Conservation (phyloP, 2,888 invertebrate species). For the Ischnus inquisitorius region DNA sequence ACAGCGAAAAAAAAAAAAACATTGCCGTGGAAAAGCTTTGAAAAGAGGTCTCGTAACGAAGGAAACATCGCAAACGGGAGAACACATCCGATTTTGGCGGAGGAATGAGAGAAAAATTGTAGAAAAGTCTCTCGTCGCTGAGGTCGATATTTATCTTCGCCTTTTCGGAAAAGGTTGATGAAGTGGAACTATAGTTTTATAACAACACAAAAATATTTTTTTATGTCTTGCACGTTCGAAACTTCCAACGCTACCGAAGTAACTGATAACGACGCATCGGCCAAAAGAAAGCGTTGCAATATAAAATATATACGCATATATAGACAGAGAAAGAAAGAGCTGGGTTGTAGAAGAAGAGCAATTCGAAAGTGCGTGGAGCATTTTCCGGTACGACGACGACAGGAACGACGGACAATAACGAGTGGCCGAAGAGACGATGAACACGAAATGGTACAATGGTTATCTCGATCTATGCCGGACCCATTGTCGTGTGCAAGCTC, state of each 20-base stretch:
- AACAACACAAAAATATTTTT: too few relatives aligned
- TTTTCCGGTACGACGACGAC: constrained; percentile 75
- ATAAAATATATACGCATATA: not conserved
- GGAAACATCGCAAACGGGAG: not conserved
- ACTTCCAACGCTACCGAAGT: too few relatives aligned
- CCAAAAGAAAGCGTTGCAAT: not conserved
- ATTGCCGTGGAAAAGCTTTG: not conserved
- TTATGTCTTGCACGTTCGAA: too few relatives aligned
- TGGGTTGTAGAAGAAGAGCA: constrained; percentile 62
- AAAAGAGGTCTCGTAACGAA: not conserved
- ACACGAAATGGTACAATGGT: constrained; percentile 74
- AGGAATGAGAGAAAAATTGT: constrained; percentile 35
- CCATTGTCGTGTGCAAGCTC: constrained; percentile 74
- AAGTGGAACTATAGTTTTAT: too few relatives aligned
- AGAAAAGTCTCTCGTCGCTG: not conserved
- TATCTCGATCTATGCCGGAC: constrained; percentile 73
- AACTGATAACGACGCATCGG: too few relatives aligned
- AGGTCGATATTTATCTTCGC: not conserved
- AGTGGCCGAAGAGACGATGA: constrained; percentile 40
- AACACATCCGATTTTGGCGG: constrained; percentile 9
- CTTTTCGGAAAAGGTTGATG: not conserved
- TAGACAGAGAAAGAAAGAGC: too few relatives aligned
- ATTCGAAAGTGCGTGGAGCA: constrained; percentile 78
- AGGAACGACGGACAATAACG: constrained; percentile 71
- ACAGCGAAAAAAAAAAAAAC: not conserved